These are phyloP conservation scores for Neoarius graeffei DNA, from an alignment of 2,113 vertebrate species.

Conservation along the genomic window DNA sequence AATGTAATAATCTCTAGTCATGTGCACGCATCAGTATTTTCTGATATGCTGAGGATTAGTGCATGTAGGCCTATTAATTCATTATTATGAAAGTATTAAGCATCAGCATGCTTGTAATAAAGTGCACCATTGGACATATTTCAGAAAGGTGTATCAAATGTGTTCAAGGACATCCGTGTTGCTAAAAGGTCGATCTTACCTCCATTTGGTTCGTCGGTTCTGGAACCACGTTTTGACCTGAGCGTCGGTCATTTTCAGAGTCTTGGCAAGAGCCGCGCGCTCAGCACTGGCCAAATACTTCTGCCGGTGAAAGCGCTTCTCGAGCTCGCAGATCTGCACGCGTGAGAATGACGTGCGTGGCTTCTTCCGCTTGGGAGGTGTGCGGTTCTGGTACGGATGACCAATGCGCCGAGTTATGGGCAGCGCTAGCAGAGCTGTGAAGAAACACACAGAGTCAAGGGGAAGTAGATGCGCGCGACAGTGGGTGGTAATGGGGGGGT, in stretches of 20 bases:
- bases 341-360: constrained; percentile 95
- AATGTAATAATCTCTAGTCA: not conserved
- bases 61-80: not conserved
- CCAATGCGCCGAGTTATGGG: constrained; percentile 96
- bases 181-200: constrained; percentile 70
- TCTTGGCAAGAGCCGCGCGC: constrained; percentile 89
- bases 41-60: not conserved
- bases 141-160: not conserved
- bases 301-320: constrained; percentile 97
- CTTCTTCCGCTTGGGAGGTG: constrained; percentile 96
- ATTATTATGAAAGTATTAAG: not conserved
- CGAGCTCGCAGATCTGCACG: constrained; percentile 96
- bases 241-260: constrained; percentile 97
- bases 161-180: not conserved
- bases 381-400: constrained; percentile 85
- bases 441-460: constrained; percentile 33
- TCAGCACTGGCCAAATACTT: constrained; percentile 96
- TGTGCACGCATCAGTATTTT: not conserved
- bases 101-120: not conserved
- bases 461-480: not conserved
- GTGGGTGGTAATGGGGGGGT: too few species aligned
- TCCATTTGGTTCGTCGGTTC: constrained; percentile 84
- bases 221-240: constrained; percentile 88
- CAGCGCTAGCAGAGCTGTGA: constrained; percentile 89
- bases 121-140: not conserved